These are phyloP conservation scores for Harpagus bidentatus DNA, from an alignment of 2,113 vertebrate genomes.

Conservation along the genomic window DNA sequence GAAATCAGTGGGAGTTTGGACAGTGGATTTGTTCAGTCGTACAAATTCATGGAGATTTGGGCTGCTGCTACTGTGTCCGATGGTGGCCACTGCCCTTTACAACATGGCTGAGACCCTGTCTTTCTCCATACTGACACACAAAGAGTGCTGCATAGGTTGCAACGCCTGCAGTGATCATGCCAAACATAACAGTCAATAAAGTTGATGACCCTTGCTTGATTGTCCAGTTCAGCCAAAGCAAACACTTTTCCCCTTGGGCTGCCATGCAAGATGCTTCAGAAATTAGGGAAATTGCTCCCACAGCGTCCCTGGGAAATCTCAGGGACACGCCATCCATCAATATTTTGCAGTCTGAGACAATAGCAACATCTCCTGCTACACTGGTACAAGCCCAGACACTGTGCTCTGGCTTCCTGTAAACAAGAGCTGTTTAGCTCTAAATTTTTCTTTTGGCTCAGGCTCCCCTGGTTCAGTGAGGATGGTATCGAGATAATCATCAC, in stretches of 20 bases:
- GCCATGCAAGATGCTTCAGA: not conserved
- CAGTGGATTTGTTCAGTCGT: not conserved
- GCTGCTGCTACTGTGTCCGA: not conserved
- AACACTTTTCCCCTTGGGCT: not conserved
- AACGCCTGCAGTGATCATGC: not conserved
- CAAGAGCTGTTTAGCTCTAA: conserved; percentile 59
- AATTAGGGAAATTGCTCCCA: not conserved
- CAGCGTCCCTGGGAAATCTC: conserved; percentile 12
- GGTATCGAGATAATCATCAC: conserved; percentile 32
- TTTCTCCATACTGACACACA: not conserved
- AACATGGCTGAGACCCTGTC: not conserved
- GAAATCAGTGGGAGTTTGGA: not conserved
- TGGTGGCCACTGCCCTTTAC: not conserved
- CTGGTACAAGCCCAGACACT: conserved; percentile 60
- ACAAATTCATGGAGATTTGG: not conserved
- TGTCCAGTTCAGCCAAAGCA: not conserved
- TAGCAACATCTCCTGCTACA: conserved; percentile 42
- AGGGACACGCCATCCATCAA: conserved; percentile 24
- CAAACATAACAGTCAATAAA: conserved; percentile 13
- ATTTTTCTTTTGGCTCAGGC: conserved; percentile 27
- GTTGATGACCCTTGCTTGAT: not conserved
- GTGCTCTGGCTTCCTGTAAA: conserved; percentile 52
- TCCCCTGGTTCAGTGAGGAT: conserved; percentile 23
- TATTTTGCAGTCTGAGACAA: conserved; percentile 40
- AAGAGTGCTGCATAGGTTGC: not conserved